Evolutionary conservation across 2,797 vertebrate genomes (phyloP), one percentile per base, ranked within the genome.

Genomic region (Argyrosomus regius): DNA sequence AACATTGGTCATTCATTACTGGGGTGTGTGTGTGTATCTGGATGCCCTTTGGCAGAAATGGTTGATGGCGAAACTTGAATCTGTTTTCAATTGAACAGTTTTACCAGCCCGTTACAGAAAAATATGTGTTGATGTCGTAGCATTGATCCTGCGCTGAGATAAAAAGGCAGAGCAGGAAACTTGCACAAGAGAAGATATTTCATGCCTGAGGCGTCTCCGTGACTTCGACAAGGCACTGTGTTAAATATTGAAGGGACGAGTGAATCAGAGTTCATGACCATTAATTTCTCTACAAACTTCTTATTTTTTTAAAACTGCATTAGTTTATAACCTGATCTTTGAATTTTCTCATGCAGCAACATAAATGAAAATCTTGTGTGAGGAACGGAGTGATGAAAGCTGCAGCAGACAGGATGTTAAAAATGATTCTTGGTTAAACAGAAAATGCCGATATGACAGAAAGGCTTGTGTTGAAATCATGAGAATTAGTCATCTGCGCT

Each of bases 1-100:
- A 79, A 75, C 73, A 67, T 3, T 60, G 83, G 11, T 76, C 77
- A 71, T 87, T 75, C 64, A 28, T 89, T 85, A 75, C 74, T 31
- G 54, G 26, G 39, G 14, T 49, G 39, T 13, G 35, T 82, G 58
- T 64, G 18, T 88, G 17, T 39, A 8, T 39, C 1, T 39, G 35
- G 8, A 45, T 78, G 80, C 80, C 88, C 83, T 88, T 71, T 85
- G 86, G 88, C 82, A 68, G 41, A 57, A 77, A 77, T 26, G 5
- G 0, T 57, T 65, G 43, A 78, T 56, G 61, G 41, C 7, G 5
- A 56, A 59, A 22, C 48, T 35, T 68, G 65, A 74, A 78, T 22
- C 49, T 58, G 73, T 74, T 75, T 86, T 70, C 62, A 81, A 72
- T 81, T 53, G 59, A 78, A 64, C 31, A 63, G 57, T 76, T 84